Base-by-base conservation (phyloP, 2,888 invertebrate genomes). In the Drosophila algonquin region DNA sequence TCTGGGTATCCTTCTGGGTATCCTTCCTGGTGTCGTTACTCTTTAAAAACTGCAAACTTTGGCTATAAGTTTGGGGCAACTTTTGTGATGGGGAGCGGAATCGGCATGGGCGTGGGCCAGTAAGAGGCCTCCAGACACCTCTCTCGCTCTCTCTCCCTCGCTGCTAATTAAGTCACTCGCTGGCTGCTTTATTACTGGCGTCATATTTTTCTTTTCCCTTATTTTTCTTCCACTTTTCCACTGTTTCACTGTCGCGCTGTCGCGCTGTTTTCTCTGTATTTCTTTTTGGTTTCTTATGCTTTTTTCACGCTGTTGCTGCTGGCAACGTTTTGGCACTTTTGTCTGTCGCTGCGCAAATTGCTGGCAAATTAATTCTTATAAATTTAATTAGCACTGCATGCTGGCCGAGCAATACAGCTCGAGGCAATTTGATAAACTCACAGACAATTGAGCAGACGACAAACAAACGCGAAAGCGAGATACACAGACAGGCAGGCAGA, bases 361-460 rank as follows among this genome's bases (percentile, higher is more conserved):
- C 68, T 45, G 30, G 73, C 74, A 83, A 89, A 89, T 89, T 85
- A 85, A 89, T 89, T 84, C 61, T 75, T 80, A 80, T 87, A 89
- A 89, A 90, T 90, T 90, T 89, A 90, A 89, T 89, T 89, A 89
- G 83, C 75, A 16, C 68, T 67, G 74, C 78, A 71, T 64, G 64
- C 67, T 61, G 73, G 32, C 8, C 18, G 18, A 18, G 18, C 51
- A 45, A 14, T 32, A 50, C 50, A 30, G 40, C 65, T 48, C 4
- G 32, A 14, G 79, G 84, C 77, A 52, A 63, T 77, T 72, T 65
- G 9, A 48, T 24, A 63, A 63, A 40, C 48, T 48, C 54, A 12
- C 64, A 46, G 40, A 51, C 56, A 54, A 60, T 60, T 62, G 67
- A 56, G 44, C 30, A 46, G 6, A 44, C n/a, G 40, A n/a, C 7